Evolutionary conservation across 2,113 vertebrate species (phyloP).

Genomic region (Corythaeola cristata): DNA sequence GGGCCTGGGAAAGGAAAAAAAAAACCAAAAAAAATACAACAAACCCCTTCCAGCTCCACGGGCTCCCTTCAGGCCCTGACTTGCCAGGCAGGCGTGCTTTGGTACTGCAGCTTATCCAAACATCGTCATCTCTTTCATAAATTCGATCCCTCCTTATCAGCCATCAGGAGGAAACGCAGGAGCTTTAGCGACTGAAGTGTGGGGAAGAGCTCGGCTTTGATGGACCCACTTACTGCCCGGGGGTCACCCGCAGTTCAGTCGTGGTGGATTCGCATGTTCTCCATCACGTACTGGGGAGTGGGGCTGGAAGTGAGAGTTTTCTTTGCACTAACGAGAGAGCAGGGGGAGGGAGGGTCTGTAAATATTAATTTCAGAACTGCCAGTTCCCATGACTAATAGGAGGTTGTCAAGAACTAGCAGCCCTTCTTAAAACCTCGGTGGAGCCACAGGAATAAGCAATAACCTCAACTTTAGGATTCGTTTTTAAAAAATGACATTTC

Average conservation of each 20-base stretch:
- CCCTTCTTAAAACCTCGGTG: background rate
- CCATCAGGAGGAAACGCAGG: conserved; percentile 74
- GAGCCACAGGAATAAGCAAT: background rate
- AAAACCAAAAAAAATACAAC: too few species aligned
- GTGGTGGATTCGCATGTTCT: conserved; percentile 42
- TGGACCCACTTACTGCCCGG: conserved; percentile 44
- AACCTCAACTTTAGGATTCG: background rate
- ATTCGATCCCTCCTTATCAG: conserved; percentile 73
- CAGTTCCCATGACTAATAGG: background rate
- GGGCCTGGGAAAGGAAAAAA: background rate
- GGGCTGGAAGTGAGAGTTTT: background rate
- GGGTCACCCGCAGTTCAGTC: conserved; percentile 72
- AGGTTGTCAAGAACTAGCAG: background rate
- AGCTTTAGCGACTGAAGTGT: conserved; percentile 64
- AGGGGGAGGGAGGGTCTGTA: background rate
- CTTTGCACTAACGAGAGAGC: background rate
- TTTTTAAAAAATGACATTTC: background rate
- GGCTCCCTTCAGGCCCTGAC: conserved; percentile 67
- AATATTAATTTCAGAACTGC: background rate
- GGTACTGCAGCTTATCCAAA: conserved; percentile 74
- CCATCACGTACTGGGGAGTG: conserved; percentile 10
- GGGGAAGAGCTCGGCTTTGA: conserved; percentile 67
- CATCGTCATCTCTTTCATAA: conserved; percentile 77
- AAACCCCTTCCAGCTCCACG: background rate
- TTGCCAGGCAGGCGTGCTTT: conserved; percentile 66